A percentile compares a stretch with the other conserved stretches of the same genome.
Evolutionary conservation across 64 coral and sea anemone species (phyloP).

Genomic region (Dendrophyllia cribrosa): DNA sequence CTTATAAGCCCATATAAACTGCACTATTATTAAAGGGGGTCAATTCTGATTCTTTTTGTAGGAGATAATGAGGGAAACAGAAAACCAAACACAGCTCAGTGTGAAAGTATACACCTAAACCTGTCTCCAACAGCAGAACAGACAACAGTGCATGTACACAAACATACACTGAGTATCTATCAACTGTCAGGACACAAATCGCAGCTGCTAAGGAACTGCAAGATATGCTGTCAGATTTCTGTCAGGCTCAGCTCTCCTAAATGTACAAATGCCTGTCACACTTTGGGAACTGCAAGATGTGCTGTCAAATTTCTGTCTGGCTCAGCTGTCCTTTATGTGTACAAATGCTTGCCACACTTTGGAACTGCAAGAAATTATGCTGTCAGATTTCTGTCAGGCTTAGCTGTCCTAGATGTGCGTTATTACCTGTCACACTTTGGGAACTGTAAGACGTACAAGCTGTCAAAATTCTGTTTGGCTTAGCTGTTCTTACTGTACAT

Average conservation of each 20-base stretch:
- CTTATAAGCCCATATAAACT: too few species aligned
- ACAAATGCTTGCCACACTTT: not conserved
- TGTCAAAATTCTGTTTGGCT: constrained; percentile 60
- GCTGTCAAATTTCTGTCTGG: constrained; percentile 59
- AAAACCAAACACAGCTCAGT: constrained; percentile 38
- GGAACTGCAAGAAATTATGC: constrained; percentile 78
- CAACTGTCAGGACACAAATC: constrained; percentile 54
- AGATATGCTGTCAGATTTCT: constrained; percentile 73
- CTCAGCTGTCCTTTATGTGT: constrained; percentile 10
- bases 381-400: constrained; percentile 60
- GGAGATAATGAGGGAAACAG: constrained; percentile 57
- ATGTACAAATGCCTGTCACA: not conserved
- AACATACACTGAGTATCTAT: constrained; percentile 79
- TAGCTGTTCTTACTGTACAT: not conserved
- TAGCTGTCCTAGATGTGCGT: not conserved
- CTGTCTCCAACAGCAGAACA: constrained; percentile 20
- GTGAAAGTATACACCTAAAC: constrained; percentile 58
- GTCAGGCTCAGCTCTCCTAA: constrained; percentile 20
- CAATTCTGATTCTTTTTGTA: not conserved
- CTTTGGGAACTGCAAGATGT: constrained; percentile 63
- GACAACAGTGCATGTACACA: constrained; percentile 36
- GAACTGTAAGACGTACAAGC: constrained; percentile 62
- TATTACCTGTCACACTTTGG: too few species aligned
- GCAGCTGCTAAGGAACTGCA: constrained; percentile 76
- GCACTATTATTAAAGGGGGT: too few species aligned